Evolutionary conservation across 2,113 vertebrate genomes (phyloP), one percentile per base, ranked within the genome.

Genomic region (Dromaius novaehollandiae): DNA sequence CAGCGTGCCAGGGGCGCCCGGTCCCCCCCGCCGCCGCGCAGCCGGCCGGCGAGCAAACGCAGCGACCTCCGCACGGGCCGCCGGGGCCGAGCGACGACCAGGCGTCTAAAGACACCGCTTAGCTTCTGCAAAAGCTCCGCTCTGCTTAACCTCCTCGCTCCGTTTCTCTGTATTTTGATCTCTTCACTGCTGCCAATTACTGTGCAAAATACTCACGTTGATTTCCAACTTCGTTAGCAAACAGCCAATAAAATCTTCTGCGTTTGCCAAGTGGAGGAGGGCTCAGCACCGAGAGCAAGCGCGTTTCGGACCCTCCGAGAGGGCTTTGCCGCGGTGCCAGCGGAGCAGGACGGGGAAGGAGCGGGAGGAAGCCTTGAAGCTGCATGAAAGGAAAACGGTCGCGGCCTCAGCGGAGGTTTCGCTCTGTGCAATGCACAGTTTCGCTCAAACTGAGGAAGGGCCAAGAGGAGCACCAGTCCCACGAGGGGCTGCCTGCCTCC

Each of bases 391-490:
- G 36, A 69, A 69, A 89, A 73, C 0, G 4, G 10, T 26, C 44
- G 22, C 0, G 1, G 38, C 32, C 64, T 66, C 6, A 0, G 44
- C 68, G 55, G 14, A 56, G 51, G n/a, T 0, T 0, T 5, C 22
- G 9, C 17, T 82, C 69, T 38, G 55, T 18, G 16, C 50, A 0
- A 0, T 0, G 6, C 82, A n/a, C 2, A 2, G 25, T 30, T 21
- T 12, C 3, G 0, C 8, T 24, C 40, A 36, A 38, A 5, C 7
- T 1, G 38, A 20, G 6, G 24, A 53, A 63, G 68, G 0, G 65
- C 38, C 1, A 0, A 1, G 0, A 1, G 0, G 10, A 65, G 58
- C 38, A 6, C 1, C 1, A 2, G n/a, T n/a, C n/a, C n/a, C n/a
- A n/a, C n/a, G n/a, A n/a, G 16, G 11, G 66, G 16, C 63, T 24